Evolutionary conservation across 2,888 invertebrate species (phyloP), one percentile per base, ranked within the genome.

Genomic region (Bimastos eiseni): DNA sequence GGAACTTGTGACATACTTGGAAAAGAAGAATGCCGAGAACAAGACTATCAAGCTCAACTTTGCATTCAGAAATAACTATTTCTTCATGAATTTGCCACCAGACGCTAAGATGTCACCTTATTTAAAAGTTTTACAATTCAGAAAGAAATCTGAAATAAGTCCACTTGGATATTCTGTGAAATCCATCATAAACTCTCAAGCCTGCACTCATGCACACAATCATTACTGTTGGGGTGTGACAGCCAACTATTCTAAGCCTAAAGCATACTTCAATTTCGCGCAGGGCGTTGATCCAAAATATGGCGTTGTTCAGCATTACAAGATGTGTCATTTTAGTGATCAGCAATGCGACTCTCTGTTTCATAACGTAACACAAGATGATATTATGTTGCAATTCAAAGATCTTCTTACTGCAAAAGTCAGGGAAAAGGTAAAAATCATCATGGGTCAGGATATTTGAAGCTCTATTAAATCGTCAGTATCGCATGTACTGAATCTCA

Each of bases 51-150:
- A 44, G 24, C 24, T n/a, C 24, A 19, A 91, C 13, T 92, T 91
- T 89, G 41, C 91, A 17, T 92, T 92, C 86, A 90, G 91, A 38
- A 92, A 91, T 86, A 70, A 44, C 21, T 92, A 91, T 41, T 91
- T 91, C 90, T 91, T 91, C 70, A 33, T 89, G 33, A 91, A 92
- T 83, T 41, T 89, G 21, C 86, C 89, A 19, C 88, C 89, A 17
- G 91, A 91, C 55, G 24, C 30, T 34, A 44, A 83, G 5, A 70
- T 86, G 41, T 89, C 90, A 1, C 21, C 55, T n/a, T 44, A 91
- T 34, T 89, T 90, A 44, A 88, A 37, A 21, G 44, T 91, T 83
- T 90, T 90, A 37, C 90, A 89, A 37, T 90, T 70, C 55, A 88
- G 70, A 36, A 49, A 55, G 15, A 91, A 91, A 38, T 36, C 86